A percentile compares a stretch with the other conserved stretches of the same genome.
Evolutionary conservation across 2,888 invertebrate species (phyloP).

Genomic region (Caenorhabditis uteleia): DNA sequence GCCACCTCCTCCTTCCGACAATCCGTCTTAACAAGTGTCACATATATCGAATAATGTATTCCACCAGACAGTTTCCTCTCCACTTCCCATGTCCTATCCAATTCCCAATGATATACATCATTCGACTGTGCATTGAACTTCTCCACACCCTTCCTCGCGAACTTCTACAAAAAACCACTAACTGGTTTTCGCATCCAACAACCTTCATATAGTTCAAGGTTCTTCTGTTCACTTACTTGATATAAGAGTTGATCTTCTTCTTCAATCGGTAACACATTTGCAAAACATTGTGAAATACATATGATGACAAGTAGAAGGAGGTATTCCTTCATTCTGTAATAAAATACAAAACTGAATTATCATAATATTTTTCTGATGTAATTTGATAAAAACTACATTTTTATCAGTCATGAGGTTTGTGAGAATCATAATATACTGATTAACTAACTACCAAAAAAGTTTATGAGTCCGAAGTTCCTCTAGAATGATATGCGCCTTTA

Average conservation of each 20-base stretch:
- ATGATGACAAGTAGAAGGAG: not conserved
- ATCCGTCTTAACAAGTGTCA: conserved; percentile 50
- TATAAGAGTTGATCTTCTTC: conserved; percentile 36
- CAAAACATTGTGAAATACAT: not conserved
- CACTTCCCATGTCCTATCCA: conserved; percentile 47
- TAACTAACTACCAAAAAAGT: too few species aligned
- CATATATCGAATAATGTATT: conserved; percentile 50
- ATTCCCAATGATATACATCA: conserved; percentile 47
- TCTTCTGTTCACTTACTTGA: conserved; percentile 12
- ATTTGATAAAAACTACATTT: not conserved
- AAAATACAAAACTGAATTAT: not conserved
- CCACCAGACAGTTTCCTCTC: conserved; percentile 44
- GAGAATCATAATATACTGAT: not conserved
- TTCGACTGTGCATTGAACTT: conserved; percentile 56
- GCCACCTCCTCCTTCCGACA: conserved; percentile 43
- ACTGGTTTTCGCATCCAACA: not conserved
- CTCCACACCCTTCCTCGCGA: conserved; percentile 47
- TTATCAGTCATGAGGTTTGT: not conserved
- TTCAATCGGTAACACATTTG: conserved; percentile 28
- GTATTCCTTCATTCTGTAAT: not conserved
- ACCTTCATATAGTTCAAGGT: not conserved
- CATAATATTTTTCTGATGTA: not conserved
- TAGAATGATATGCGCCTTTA: too few species aligned
- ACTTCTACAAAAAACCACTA: too few species aligned
- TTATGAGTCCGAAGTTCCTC: too few species aligned